Evolutionary conservation across 2,797 vertebrate species (phyloP).

Genomic region (Gambelia wislizenii): DNA sequence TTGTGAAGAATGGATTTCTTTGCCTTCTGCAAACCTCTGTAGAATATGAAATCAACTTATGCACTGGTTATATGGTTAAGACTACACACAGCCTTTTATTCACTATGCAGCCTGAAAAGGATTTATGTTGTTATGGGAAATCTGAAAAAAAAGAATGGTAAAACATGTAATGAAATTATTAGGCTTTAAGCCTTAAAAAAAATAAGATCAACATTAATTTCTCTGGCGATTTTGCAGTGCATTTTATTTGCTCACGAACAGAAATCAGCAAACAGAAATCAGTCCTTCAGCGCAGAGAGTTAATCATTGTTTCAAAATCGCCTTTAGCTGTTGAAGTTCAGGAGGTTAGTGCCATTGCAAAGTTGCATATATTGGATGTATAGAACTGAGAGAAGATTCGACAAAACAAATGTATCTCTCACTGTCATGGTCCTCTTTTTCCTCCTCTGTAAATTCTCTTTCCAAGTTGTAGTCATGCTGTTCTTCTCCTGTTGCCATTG

Average conservation of each 20-base stretch:
- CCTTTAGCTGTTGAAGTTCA: background rate
- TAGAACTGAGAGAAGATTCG: background rate
- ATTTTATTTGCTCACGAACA: background rate
- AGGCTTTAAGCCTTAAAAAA: background rate
- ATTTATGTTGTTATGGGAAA: background rate
- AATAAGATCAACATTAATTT: background rate
- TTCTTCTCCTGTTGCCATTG: background rate
- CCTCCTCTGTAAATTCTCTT: background rate
- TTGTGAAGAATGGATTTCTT: background rate
- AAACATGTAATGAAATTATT: background rate
- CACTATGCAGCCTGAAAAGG: background rate
- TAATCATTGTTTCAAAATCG: background rate
- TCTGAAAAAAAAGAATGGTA: background rate
- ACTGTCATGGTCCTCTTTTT: background rate
- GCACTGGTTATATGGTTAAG: background rate
- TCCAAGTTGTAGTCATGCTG: background rate
- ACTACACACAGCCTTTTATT: background rate
- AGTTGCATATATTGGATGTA: background rate
- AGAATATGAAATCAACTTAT: background rate
- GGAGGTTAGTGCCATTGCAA: background rate
- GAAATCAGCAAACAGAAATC: background rate
- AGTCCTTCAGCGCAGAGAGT: background rate
- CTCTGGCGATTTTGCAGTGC: background rate
- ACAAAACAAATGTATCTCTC: background rate
- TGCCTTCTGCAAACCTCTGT: background rate